Base-by-base conservation (phyloP, 2,113 vertebrate species). In the Lethenteron camtschaticum region DNA sequence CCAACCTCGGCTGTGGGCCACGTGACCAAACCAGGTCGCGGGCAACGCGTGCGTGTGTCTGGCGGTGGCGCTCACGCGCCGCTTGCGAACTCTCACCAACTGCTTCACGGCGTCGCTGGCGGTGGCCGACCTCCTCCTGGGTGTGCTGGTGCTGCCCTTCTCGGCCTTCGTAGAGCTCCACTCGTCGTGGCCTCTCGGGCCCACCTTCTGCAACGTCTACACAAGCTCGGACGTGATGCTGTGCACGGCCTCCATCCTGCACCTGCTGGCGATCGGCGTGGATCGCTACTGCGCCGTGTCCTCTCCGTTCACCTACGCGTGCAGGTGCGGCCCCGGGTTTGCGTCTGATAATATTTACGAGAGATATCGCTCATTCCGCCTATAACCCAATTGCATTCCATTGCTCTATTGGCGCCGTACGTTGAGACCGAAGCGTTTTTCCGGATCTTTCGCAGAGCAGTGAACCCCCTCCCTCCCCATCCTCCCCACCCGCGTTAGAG, bases 231-330 rank as follows among this genome's bases (percentile, higher is more conserved):
- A 97, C 0, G 88, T 97, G 74, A 96, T 97, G 91, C 79, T 97
- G 56, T 95, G 88, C 78, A 96, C 94, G 0, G 91, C 90, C 70
- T 97, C 94, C 75, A 97, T 97, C 74, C 88, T 97, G 73, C 94
- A 90, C 71, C 87, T 97, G 56, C 80, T 96, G 73, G 79, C 86
- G 79, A 96, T 97, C 78, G 96, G 90, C 70, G 79, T 97, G 2
- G 94, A 96, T 75, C 86, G 91, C 58, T 96, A 95, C 81, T 82
- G 86, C 1, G 90, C 89, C 0, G 81, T 97, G 73, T 95, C 85
- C 0, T 81, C 82, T 66, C 91, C 94, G 0, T 80, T 97, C 41
- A 41, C 41, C 41, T 41, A 41, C 41, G 41, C 41, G 41, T 41
- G 41, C 41, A 41, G 41, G 41, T 41, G 41, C 41, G 41, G 41